Evolutionary conservation across 2,888 invertebrate genomes (phyloP), one percentile per base, ranked within the genome.

Genomic region (Eubasilissa splendida): DNA sequence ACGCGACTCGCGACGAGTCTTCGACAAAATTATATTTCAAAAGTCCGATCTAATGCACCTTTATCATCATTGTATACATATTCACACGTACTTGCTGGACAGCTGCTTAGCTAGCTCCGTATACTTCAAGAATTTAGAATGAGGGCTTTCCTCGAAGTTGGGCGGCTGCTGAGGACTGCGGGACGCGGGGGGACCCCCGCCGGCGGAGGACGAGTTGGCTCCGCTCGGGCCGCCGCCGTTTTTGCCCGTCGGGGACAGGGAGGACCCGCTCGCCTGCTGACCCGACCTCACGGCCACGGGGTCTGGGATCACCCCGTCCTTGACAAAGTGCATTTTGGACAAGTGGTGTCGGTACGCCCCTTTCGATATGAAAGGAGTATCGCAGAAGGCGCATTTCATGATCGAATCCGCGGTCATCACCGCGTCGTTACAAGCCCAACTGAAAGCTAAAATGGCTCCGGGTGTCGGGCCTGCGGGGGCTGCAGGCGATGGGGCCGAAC

Each of bases 21-120:
- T 73, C 71, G 71, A 71, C 73, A 79, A 73, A 65, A 65, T 42
- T 42, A 42, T 42, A 7, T 42, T 42, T 42, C 42, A 63, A 56
- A 77, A 70, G 73, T 74, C 65, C 73, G 63, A 71, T 65, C 76
- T 65, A 63, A 79, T 73, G 74, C 73, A 74, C 74, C 53, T 63
- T 77, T 60, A 79, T 79, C 63, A 78, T 73, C 31, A 73, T 80
- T 82, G 81, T 82, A 83, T 82, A 82, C 80, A 82, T 81, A 81
- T 82, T 93, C 95, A 96, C 93, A 96, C 96, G 92, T 97, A 97
- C 92, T 98, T 98, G 91, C 97, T 97, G 88, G 98, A 98, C 88
- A 99, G 92, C 91, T 99, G 98, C 91, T 98, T 98, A 87, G 99
- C 99, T 90, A 99, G 94, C 91, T 99, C 98, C 88, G 98, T 98